These are phyloP conservation scores for Tribolium madens DNA, from an alignment of 1,140 invertebrate genomes.

Conservation along the genomic window DNA sequence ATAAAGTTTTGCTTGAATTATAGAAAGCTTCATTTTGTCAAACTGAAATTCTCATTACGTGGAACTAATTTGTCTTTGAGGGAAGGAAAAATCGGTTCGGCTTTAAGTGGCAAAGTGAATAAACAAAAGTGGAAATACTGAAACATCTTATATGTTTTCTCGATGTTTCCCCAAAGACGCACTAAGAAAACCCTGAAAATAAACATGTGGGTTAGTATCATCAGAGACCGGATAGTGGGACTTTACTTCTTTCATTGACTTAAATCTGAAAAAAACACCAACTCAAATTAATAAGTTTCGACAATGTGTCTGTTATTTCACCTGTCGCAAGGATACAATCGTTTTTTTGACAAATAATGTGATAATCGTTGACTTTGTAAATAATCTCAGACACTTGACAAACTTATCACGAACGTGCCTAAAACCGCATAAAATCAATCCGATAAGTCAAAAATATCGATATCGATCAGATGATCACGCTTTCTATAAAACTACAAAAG, in stretches of 20 bases:
- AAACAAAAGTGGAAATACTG: slow-evolving; percentile 9
- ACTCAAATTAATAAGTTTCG: not conserved
- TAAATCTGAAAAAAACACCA: not conserved
- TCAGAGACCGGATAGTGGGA: slow-evolving; percentile 1
- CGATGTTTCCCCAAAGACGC: slow-evolving; percentile 9
- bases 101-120: not conserved
- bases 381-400: not conserved
- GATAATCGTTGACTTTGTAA: not conserved
- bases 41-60: not conserved
- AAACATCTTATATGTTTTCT: slow-evolving; percentile 6
- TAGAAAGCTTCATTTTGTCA: not conserved
- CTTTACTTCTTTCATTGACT: slow-evolving; percentile 2
- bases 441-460: slow-evolving; percentile 3
- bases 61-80: not conserved
- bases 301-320: not conserved
- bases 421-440: slow-evolving; percentile 2
- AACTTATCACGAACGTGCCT: slow-evolving; percentile 16
- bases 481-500: slow-evolving; percentile 5
- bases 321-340: not conserved
- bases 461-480: not conserved
- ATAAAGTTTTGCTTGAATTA: slow-evolving; percentile 2
- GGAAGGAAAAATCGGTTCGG: too few species aligned
- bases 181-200: slow-evolving; percentile 5
- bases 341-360: too few species aligned
- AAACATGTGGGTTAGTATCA: slow-evolving; percentile 7